Evolutionary conservation across 2,113 vertebrate species (phyloP), one percentile per base, ranked within the genome.

Genomic region (Conger conger): DNA sequence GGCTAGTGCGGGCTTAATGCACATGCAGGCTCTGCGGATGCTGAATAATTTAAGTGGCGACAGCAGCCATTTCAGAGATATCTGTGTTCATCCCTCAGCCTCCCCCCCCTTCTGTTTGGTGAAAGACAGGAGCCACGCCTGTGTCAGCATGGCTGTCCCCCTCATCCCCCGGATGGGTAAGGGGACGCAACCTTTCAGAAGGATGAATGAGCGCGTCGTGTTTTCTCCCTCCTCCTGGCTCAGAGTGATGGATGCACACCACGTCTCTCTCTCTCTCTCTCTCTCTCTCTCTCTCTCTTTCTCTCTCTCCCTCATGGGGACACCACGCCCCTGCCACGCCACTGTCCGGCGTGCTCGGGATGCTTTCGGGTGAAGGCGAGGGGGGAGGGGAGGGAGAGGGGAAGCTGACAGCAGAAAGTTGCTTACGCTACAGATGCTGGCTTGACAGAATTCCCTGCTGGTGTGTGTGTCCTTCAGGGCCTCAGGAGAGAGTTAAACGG

Each of bases 351-450:
- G 18, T 57, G 54, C 54, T 57, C 18, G 54, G 54, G 54, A 57
- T 57, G 18, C 17, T 9, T 16, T 9, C 17, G 54, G 54, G 9
- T 9, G 54, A 57, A 17, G 15, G 54, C 11, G 54, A 17, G 54
- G 15, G 15, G 54, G 0, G 15, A n/a, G 16, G 20, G 60, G 20
- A 23, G 60, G 23, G 60, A 23, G 60, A 16, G 9, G 8, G 54
- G 15, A 16, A 17, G 17, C 13, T n/a, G 60, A 68, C 20, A 20
- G 60, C 17, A 68, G 27, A 33, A 33, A 73, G n/a, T 27, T 73
- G 68, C 68, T 73, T 73, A 73, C n/a, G n/a, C 68, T 27, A 33
- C n/a, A 73, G 68, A 33, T 73, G n/a, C 68, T 73, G 68, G n/a
- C 20, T 33, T 13, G n/a, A 73, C 68, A 73, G 68, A 13, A 73